These are phyloP conservation scores for Sphenopsis melanotis DNA, from an alignment of 2,797 vertebrate genomes.

Conservation along the genomic window DNA sequence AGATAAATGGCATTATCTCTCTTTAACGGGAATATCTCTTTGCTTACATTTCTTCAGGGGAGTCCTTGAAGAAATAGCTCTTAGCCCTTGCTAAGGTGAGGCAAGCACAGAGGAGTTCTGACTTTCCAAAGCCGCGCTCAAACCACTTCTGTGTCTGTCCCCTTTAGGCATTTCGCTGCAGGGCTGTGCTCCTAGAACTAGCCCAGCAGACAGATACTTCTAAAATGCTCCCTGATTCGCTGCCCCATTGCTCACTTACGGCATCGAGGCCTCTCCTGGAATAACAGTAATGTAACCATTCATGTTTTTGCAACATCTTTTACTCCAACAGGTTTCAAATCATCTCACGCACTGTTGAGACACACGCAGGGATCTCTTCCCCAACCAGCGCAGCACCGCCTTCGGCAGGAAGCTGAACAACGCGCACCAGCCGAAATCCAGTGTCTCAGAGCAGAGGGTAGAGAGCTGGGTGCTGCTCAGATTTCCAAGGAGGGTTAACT, in stretches of 20 bases:
- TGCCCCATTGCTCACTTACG: fast-evolving
- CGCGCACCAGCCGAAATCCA: neutral
- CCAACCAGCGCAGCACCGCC: neutral
- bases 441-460: neutral
- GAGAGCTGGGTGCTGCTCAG: neutral
- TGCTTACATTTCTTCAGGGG: neutral
- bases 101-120: neutral
- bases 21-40: fast-evolving
- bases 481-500: neutral
- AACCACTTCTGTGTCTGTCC: neutral
- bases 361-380: neutral
- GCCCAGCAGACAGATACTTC: neutral
- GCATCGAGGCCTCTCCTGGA: neutral
- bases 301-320: neutral
- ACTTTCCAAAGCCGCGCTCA: neutral
- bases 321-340: neutral
- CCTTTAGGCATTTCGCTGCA: fast-evolving
- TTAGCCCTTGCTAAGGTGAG: neutral
- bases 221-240: neutral
- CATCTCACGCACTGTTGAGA: neutral
- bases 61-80: neutral
- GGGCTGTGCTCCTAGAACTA: neutral
- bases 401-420: neutral
- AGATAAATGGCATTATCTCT: neutral
- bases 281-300: neutral